Percentiles rank a stretch among this genome's conserved stretches.
These are phyloP conservation scores for Agriopis leucophaearia DNA, from an alignment of 2,888 invertebrate genomes.

Conservation along the genomic window DNA sequence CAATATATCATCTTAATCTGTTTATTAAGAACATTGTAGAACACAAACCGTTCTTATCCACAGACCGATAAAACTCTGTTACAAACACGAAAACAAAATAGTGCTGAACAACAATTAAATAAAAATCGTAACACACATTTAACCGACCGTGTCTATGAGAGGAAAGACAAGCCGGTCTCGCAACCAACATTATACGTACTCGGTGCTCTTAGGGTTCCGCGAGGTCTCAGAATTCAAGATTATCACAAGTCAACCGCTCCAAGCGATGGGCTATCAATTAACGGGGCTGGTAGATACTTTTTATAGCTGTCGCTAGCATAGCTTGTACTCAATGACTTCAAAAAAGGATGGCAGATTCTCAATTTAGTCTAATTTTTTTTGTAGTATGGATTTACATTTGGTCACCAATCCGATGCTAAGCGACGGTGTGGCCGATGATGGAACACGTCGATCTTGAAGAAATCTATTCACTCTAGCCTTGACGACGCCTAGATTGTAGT, in stretches of 20 bases:
- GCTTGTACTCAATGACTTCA: too few relatives aligned
- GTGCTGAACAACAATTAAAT: slow-evolving; percentile 83
- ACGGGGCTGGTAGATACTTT: too few relatives aligned
- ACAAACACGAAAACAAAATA: slow-evolving; percentile 79
- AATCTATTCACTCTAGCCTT: too few relatives aligned
- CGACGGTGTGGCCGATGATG: too few relatives aligned
- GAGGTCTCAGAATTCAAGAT: background rate
- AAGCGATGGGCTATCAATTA: background rate
- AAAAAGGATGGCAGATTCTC: too few relatives aligned
- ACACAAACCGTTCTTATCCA: slow-evolving; percentile 73
- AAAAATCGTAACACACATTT: slow-evolving; percentile 63
- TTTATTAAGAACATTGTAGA: slow-evolving; percentile 83
- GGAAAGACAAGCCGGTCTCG: slow-evolving; percentile 5
- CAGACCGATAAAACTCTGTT: slow-evolving; percentile 82
- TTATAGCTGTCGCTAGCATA: too few relatives aligned
- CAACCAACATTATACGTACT: slow-evolving; percentile 3
- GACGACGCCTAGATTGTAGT: too few relatives aligned
- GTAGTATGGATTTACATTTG: too few relatives aligned
- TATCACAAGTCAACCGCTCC: slow-evolving; percentile 9
- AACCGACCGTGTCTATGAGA: slow-evolving; percentile 29
- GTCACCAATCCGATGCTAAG: too few relatives aligned
- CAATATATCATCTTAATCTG: slow-evolving; percentile 66
- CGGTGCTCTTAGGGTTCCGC: background rate
- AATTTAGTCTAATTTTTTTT: too few relatives aligned
- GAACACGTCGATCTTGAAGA: too few relatives aligned